A percentile compares a stretch with the other conserved stretches of the same genome.
Conservation (phyloP, 2,797 vertebrate genomes). For the Rhabdomys pumilio region DNA sequence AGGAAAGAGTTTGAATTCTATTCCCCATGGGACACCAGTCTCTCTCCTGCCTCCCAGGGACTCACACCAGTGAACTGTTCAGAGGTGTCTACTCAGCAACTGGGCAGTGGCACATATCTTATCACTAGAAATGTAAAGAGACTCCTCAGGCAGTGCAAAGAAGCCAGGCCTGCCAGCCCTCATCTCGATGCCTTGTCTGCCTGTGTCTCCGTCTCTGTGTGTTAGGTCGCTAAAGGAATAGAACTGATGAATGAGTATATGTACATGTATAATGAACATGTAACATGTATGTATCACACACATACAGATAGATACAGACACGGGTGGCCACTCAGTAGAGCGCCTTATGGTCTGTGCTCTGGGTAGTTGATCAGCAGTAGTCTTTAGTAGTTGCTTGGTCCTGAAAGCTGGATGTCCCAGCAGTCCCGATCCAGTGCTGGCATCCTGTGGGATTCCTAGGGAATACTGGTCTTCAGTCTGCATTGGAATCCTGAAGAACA, state of each 20-base stretch:
- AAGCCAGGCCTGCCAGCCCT: background rate
- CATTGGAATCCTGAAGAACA: background rate
- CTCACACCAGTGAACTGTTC: background rate
- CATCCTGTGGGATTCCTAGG: background rate
- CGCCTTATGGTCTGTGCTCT: background rate
- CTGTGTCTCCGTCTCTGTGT: background rate
- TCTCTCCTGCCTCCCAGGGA: background rate
- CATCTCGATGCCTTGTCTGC: background rate
- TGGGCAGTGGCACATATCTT: background rate
- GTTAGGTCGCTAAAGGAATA: background rate
- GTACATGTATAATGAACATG: background rate
- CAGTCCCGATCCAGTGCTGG: background rate
- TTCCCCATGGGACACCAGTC: background rate
- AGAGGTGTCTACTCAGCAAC: background rate
- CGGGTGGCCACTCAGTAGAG: background rate
- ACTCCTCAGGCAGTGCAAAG: background rate
- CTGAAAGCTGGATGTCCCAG: background rate
- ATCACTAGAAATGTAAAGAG: background rate
- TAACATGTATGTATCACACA: background rate
- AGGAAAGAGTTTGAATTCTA: background rate
- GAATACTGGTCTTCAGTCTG: background rate
- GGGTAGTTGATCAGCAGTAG: background rate
- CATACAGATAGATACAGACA: background rate
- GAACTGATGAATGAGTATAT: background rate
- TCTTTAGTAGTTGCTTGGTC: too few species aligned